Evolutionary conservation across 2,888 invertebrate genomes (phyloP), one percentile per base, ranked within the genome.

Genomic region (Parnassius mnemosyne): DNA sequence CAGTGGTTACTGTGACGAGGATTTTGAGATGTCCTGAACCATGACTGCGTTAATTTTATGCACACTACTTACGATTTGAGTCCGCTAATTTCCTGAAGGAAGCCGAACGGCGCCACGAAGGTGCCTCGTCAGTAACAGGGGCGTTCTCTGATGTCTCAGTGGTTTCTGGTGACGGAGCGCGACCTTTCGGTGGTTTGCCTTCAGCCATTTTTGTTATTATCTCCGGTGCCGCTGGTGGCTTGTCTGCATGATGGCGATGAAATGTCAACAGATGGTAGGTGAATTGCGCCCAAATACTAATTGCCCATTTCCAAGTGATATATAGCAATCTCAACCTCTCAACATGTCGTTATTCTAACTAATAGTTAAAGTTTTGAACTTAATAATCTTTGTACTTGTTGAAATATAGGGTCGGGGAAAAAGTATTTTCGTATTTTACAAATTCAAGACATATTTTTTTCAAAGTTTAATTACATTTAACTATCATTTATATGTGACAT

Each of bases 71-170:
- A 87, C 86, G 80, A 61, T 78, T 69, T 12, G 78, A 62, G 50
- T 89, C 89, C 61, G 81, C 79, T 57, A 84, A 84, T 60, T 75
- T 83, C 16, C 89, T 75, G 77, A 89, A 85, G 9, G 88, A 88
- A 3, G 85, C 83, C 2, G 87, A 84, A 3, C 89, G 76, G 0
- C 92, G 83, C 92, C 92, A 91, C 5, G 89, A 87, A 0, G 90
- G 90, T n/a, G 84, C 69, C 25, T 89, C 90, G 57, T 87, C 87
- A 7, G 69, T 66, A 9, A 71, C 65, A 2, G 73, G 67, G 11
- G 72, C 68, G 50, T 81, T 78, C 2, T 75, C 43, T 3, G 55
- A 66, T 3, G 74, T 70, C 60, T 83, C 84, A 0, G 77, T 69
- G 1, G 73, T 68, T 20, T 86, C 86, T 7, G 88, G 88, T 12